Evolutionary conservation across 2,113 vertebrate genomes (phyloP).

Genomic region (Chamaea fasciata): DNA sequence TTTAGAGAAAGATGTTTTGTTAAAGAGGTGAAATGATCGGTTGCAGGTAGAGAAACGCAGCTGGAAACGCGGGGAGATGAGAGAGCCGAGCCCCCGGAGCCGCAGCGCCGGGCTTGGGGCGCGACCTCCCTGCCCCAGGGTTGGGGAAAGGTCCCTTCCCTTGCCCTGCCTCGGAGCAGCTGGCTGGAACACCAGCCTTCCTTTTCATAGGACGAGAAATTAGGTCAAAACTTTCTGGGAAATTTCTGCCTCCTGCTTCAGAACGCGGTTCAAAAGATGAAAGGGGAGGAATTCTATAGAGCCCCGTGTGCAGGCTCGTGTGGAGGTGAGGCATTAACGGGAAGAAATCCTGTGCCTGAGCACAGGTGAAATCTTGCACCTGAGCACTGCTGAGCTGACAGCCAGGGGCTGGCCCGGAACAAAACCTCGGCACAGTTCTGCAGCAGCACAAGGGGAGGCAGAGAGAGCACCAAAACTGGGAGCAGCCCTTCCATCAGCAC

Average conservation of each 20-base stretch:
- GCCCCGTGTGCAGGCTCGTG: background rate
- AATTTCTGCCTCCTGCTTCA: background rate
- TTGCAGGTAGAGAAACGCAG: background rate
- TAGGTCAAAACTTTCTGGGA: constrained; percentile 59
- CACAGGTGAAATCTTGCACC: background rate
- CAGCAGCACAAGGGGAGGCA: background rate
- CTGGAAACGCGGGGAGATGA: background rate
- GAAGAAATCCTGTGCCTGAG: background rate
- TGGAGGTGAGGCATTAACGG: background rate
- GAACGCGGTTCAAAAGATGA: background rate
- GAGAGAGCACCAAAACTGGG: background rate
- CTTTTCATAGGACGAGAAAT: background rate
- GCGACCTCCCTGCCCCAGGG: background rate
- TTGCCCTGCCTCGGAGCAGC: background rate
- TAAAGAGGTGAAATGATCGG: background rate
- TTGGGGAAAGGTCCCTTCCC: background rate
- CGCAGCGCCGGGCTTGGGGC: fast-evolving
- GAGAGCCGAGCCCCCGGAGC: fast-evolving
- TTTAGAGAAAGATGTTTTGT: background rate
- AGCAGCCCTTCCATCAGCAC: background rate
- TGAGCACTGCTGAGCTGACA: background rate
- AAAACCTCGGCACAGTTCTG: background rate
- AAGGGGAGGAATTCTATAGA: background rate
- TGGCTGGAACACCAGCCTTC: background rate
- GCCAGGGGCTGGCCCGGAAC: background rate